phyloP scores from a whole-genome alignment of 2,797 vertebrate species.

The Tragopan temminckii region DNA sequence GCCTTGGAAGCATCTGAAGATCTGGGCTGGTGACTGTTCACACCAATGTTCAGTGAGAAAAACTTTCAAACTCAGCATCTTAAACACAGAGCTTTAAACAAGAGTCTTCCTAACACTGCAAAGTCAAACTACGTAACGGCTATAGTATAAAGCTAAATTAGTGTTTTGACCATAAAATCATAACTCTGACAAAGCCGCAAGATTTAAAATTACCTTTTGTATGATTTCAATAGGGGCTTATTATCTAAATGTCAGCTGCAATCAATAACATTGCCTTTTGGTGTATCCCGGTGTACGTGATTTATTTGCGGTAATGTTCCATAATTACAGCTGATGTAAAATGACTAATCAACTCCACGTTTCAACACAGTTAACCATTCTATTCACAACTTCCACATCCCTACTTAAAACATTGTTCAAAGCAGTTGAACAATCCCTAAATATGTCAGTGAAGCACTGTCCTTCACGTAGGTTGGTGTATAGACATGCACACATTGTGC shows the following conservation, averaged over 20 bases:
- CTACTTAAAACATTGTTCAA: background rate
- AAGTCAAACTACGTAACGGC: background rate
- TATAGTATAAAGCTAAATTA: constrained; percentile 1
- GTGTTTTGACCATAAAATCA: constrained; percentile 12
- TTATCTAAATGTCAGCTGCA: constrained; percentile 53
- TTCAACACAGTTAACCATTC: constrained; percentile 25
- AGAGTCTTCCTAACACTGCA: background rate
- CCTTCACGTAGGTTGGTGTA: background rate
- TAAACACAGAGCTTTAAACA: background rate
- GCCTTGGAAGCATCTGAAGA: background rate
- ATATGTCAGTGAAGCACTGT: background rate
- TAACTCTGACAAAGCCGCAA: constrained; percentile 32
- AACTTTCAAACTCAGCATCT: background rate
- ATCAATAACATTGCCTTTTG: constrained; percentile 44
- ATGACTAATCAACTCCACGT: constrained; percentile 43
- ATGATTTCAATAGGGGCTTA: constrained; percentile 26
- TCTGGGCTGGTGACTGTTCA: background rate
- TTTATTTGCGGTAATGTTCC: constrained; percentile 5
- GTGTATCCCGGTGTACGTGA: background rate
- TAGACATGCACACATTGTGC: background rate
- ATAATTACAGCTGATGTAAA: constrained; percentile 51
- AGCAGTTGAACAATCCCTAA: background rate
- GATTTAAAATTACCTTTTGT: constrained; percentile 53
- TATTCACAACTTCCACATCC: background rate
- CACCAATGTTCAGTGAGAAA: background rate